Base-by-base conservation (phyloP, 1,140 invertebrate species). In the Lanistes nyassanus region DNA sequence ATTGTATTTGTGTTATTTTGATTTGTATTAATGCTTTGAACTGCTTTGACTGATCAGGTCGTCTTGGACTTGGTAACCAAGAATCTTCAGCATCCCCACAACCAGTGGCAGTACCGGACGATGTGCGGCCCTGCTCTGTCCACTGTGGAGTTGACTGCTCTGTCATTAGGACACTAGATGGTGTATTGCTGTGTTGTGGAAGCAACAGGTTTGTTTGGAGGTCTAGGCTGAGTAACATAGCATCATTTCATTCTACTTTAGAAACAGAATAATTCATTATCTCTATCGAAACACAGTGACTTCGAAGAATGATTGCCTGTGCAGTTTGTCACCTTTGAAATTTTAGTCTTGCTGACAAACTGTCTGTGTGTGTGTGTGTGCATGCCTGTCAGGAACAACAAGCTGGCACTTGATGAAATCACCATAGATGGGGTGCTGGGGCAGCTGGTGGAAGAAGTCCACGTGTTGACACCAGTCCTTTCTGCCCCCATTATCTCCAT, bases 81-180 rank as follows among this genome's bases (percentile, higher is more conserved):
- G 83, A 88, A 53, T 87, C 84, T 7, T 82, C 82, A 69, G 76
- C 79, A 19, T 81, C 83, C 21, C 89, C 89, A 21, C 79, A 85
- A 67, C 79, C 79, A 55, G 85, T 90, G 11, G 67, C 77, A 1
- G 79, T 90, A 29, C 78, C 83, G 11, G 81, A 85, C 21, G 76
- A 81, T 47, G 70, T 79, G 26, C 79, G 79, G 55, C 86, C 87
- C 26, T 84, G 83, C 51, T 83, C 80, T 70, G 85, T 89, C 19
- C 81, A 86, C 73, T 90, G 89, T 85, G 89, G 88, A 11, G 79
- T 87, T 19, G 89, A 90, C 77, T 89, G 87, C 75, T 89, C 90
- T 31, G 83, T 90, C 71, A 78, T 90, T 16, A 72, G 90, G 6
- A 89, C 88, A 34, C 75, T 83, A 37, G 85, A 88, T 69, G 80